Percentiles rank a stretch among this genome's conserved stretches.
These are phyloP conservation scores for Callosobruchus maculatus DNA, from an alignment of 2,888 invertebrate species.

Conservation along the genomic window DNA sequence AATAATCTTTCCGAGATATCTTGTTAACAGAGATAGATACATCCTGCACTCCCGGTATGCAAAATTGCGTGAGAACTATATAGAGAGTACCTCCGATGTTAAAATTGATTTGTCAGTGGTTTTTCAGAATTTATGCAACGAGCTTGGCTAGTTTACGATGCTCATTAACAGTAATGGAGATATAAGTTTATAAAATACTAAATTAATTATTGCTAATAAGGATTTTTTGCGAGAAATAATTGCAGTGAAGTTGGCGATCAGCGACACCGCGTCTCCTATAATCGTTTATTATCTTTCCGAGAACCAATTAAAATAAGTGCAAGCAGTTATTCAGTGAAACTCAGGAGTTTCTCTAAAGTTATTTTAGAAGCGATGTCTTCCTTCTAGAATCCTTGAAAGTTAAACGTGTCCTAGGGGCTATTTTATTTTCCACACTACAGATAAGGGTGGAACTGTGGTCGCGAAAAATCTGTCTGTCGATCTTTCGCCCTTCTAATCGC, in stretches of 20 bases:
- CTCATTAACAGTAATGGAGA: neutral
- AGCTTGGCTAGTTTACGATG: neutral
- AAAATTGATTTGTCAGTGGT: neutral
- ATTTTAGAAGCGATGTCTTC: no score
- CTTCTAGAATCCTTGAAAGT: no score
- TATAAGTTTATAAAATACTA: neutral
- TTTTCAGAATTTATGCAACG: neutral
- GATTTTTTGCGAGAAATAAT: neutral
- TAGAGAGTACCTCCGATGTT: neutral
- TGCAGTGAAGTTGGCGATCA: neutral
- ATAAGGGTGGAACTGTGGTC: no score
- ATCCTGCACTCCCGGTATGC: neutral
- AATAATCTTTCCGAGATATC: neutral
- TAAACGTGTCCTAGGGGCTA: no score
- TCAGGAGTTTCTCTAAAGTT: no score
- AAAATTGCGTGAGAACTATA: neutral
- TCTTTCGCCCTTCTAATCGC: no score
- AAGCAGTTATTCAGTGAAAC: no score
- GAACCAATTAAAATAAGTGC: no score
- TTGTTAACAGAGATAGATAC: neutral
- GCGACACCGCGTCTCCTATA: neutral
- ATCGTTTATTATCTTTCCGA: no score
- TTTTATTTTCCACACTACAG: no score
- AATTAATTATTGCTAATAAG: neutral
- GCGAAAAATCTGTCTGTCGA: no score